phyloP scores from a whole-genome alignment of 2,113 vertebrate species.

The Salvelinus namaycush region DNA sequence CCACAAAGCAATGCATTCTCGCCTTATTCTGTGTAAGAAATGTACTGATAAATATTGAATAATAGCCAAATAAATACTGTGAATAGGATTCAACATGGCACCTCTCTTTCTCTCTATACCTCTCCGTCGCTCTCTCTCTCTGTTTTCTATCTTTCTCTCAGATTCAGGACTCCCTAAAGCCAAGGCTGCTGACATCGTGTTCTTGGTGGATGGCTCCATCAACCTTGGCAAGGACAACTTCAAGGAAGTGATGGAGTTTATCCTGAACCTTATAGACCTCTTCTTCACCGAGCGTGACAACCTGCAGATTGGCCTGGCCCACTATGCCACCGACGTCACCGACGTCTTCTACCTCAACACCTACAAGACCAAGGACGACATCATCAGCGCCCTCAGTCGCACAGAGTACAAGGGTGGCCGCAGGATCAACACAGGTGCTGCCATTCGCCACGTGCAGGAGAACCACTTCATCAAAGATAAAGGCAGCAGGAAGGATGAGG shows the following conservation, averaged over 20 bases:
- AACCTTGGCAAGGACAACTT: conserved; percentile 85
- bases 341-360: conserved; percentile 91
- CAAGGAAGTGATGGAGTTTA: conserved; percentile 81
- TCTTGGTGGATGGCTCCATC: conserved; percentile 93
- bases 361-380: conserved; percentile 76
- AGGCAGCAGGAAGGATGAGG: conserved; percentile 85
- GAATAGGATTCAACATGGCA: too few relatives aligned
- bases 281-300: conserved; percentile 81
- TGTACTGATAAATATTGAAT: too few relatives aligned
- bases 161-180: conserved; percentile 30
- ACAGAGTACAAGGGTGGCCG: conserved; percentile 87
- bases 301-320: conserved; percentile 85
- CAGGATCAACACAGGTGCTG: conserved; percentile 81
- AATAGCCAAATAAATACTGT: too few relatives aligned
- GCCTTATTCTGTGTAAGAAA: too few relatives aligned
- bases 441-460: conserved; percentile 81
- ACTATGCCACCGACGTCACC: conserved; percentile 86
- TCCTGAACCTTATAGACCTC: conserved; percentile 81
- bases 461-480: conserved; percentile 85
- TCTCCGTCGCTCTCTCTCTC: background rate
- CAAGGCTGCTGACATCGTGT: conserved; percentile 92
- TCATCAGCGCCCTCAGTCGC: conserved; percentile 78
- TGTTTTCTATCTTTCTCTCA: conserved; percentile 9
- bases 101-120: background rate
- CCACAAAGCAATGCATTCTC: background rate